Evolutionary conservation across 2,113 vertebrate genomes (phyloP).

Genomic region (Rhabdomys dilectus): DNA sequence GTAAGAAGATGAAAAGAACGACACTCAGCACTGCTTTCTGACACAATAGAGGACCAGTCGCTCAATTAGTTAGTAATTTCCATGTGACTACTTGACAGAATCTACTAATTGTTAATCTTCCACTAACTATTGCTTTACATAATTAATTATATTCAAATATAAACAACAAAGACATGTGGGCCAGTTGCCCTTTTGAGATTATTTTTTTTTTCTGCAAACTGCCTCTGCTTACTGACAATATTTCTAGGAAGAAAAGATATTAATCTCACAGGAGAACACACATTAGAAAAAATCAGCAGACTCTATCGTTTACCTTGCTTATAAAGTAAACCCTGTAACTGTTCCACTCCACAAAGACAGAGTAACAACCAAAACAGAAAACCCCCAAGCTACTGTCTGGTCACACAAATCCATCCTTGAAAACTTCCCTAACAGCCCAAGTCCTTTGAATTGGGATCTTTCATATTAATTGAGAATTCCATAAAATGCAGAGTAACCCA

Average conservation of each 20-base stretch:
- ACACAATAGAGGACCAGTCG: slow-evolving; percentile 94
- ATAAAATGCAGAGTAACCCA: slow-evolving; percentile 91
- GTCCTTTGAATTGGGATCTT: slow-evolving; percentile 87
- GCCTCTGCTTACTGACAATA: slow-evolving; percentile 88
- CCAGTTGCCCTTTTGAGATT: slow-evolving; percentile 90
- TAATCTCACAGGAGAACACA: slow-evolving; percentile 88
- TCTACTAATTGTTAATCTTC: slow-evolving; percentile 96
- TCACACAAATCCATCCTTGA: slow-evolving; percentile 84
- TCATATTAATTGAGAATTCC: slow-evolving; percentile 92
- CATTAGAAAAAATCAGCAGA: slow-evolving; percentile 91
- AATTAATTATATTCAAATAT: slow-evolving; percentile 95
- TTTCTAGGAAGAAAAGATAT: slow-evolving; percentile 87
- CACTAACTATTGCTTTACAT: slow-evolving; percentile 95
- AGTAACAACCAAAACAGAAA: slow-evolving; percentile 73
- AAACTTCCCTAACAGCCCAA: slow-evolving; percentile 84
- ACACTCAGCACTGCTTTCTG: slow-evolving; percentile 86
- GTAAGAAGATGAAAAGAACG: slow-evolving; percentile 85
- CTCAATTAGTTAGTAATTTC: slow-evolving; percentile 97
- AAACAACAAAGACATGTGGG: slow-evolving; percentile 92
- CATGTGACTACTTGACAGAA: slow-evolving; percentile 95
- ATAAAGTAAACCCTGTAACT: background rate
- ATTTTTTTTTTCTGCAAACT: slow-evolving; percentile 82
- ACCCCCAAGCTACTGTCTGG: slow-evolving; percentile 79
- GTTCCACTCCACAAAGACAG: background rate
- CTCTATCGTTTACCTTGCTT: slow-evolving; percentile 86